Conservation (phyloP, 2,888 invertebrate species). For the Axea sp. region DNA sequence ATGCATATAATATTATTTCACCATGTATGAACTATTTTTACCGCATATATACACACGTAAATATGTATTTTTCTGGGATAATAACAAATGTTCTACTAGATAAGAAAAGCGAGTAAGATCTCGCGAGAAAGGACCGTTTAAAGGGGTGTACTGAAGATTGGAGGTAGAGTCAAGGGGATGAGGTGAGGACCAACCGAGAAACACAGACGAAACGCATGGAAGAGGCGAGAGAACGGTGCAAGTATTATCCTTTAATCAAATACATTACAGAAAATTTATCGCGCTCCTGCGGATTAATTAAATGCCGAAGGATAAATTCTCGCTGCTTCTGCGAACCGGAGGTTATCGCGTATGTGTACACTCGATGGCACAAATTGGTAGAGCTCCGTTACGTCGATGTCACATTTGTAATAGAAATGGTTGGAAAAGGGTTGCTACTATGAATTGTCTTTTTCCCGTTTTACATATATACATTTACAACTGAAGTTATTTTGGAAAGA, state of each 20-base stretch:
- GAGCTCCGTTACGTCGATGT: constrained; percentile 40
- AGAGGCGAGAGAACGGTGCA: constrained; percentile 70
- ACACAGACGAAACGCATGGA: constrained; percentile 52
- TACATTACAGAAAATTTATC: constrained; percentile 79
- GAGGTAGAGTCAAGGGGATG: constrained; percentile 48
- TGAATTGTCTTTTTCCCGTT: constrained; percentile 30
- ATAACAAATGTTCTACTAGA: constrained; percentile 28
- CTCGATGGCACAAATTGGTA: constrained; percentile 59
- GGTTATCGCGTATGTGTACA: constrained; percentile 59
- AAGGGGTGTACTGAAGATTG: constrained; percentile 42
- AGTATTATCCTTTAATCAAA: constrained; percentile 80
- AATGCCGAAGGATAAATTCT: constrained; percentile 79
- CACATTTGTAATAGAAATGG: constrained; percentile 56
- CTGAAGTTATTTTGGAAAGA: constrained; percentile 23
- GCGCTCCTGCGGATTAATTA: constrained; percentile 78
- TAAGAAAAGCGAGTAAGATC: constrained; percentile 36
- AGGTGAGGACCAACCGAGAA: constrained; percentile 39
- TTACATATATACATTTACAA: constrained; percentile 11
- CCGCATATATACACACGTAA: background rate
- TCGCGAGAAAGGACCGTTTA: constrained; percentile 26
- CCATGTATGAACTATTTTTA: background rate
- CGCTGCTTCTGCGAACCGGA: constrained; percentile 69
- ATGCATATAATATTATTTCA: too few relatives aligned
- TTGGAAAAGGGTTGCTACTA: constrained; percentile 37
- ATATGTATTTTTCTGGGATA: constrained; percentile 33